Percentiles rank a stretch among this genome's conserved stretches.
Evolutionary conservation across 2,797 vertebrate genomes (phyloP).

Genomic region (Gobio occitaniae): DNA sequence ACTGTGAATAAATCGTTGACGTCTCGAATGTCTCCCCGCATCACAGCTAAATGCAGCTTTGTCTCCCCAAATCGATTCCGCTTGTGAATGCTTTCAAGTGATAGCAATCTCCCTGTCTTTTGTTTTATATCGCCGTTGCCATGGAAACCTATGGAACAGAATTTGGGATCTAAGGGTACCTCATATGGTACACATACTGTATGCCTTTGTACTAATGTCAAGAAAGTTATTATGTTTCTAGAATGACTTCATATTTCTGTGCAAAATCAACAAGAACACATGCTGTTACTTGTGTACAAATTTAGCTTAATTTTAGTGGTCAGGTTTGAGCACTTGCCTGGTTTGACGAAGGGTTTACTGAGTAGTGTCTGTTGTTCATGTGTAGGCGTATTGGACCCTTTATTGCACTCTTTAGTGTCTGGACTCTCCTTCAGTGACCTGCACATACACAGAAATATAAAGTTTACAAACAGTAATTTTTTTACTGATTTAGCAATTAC

Average conservation of each 20-base stretch:
- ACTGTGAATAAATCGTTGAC: conserved; percentile 53
- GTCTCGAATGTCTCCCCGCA: conserved; percentile 49
- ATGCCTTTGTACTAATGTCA: not conserved
- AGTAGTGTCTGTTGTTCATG: conserved; percentile 14
- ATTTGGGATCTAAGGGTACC: not conserved
- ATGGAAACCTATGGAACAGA: conserved; percentile 4
- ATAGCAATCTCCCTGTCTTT: conserved; percentile 29
- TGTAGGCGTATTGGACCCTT: not conserved
- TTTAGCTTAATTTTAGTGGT: not conserved
- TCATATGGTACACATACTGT: not conserved
- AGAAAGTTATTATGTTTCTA: not conserved
- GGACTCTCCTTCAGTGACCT: conserved; percentile 1
- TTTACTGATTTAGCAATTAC: too few species aligned
- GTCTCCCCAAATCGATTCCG: conserved; percentile 63
- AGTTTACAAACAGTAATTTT: not conserved
- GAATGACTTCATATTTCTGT: not conserved
- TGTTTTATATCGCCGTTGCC: not conserved
- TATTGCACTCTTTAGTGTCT: not conserved
- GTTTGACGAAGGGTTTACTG: not conserved
- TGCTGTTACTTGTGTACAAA: not conserved
- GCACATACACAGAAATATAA: not conserved
- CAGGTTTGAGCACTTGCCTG: conserved; percentile 25
- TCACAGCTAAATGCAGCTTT: conserved; percentile 57
- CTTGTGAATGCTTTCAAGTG: conserved; percentile 32
- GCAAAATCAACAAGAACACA: not conserved